Conservation (phyloP, 2,888 invertebrate species). For the Tetropium fuscum region DNA sequence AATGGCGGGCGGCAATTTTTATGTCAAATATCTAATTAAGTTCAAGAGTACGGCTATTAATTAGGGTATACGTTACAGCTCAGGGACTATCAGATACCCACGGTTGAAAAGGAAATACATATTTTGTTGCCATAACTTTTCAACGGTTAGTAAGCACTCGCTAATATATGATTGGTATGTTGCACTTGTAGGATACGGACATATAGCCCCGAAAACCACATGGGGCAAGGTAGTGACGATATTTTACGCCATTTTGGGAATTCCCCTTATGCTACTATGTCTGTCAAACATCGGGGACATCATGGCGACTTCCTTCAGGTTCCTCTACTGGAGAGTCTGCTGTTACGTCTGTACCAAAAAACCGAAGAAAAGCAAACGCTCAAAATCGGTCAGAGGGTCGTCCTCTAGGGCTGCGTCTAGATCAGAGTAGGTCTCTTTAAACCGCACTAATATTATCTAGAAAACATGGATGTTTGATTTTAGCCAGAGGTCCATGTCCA, state of each 20-base stretch:
- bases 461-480: slow-evolving; percentile 1
- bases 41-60: too few species aligned
- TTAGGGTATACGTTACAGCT: too few species aligned
- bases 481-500: slow-evolving; percentile 56
- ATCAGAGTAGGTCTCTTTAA: slow-evolving; percentile 34
- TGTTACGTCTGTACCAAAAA: slow-evolving; percentile 90
- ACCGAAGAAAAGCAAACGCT: slow-evolving; percentile 72
- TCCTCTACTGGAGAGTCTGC: slow-evolving; percentile 93
- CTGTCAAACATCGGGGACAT: slow-evolving; percentile 94
- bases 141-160: too few species aligned
- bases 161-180: too few species aligned
- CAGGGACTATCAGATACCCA: too few species aligned
- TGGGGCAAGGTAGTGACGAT: slow-evolving; percentile 96
- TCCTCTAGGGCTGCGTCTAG: slow-evolving; percentile 31
- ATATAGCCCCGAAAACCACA: slow-evolving; percentile 93
- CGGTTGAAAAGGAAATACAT: too few species aligned
- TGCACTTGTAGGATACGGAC: slow-evolving; percentile 86
- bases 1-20: too few species aligned
- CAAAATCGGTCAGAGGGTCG: slow-evolving; percentile 53
- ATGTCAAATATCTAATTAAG: too few species aligned
- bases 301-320: slow-evolving; percentile 93
- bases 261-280: slow-evolving; percentile 94
- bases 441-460: too few species aligned
- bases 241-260: slow-evolving; percentile 95
- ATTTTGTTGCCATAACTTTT: too few species aligned